A percentile compares a stretch with the other conserved stretches of the same genome.
Conservation (phyloP, 2,113 vertebrate species). For the Herpailurus yagouaroundi region DNA sequence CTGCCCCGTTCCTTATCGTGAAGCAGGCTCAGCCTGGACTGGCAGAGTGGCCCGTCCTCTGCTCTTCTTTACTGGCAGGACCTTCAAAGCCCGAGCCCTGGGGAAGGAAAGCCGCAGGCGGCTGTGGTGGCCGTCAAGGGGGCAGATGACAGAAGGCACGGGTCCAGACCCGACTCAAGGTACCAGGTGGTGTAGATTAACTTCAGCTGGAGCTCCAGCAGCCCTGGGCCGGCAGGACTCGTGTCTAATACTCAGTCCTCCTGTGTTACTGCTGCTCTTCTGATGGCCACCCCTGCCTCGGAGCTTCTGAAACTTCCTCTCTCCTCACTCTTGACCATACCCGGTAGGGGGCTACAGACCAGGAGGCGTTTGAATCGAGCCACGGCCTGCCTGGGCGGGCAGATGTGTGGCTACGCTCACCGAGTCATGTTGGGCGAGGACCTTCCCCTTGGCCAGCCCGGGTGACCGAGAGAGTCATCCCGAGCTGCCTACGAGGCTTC, state of each 20-base stretch:
- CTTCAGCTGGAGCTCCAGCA: background rate
- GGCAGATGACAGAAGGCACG: background rate
- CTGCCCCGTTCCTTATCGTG: background rate
- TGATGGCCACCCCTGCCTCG: background rate
- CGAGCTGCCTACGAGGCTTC: background rate
- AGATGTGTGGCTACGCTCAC: background rate
- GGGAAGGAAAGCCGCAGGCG: background rate
- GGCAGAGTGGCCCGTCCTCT: background rate
- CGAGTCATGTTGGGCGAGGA: background rate
- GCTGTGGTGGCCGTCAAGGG: background rate
- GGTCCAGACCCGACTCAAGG: background rate
- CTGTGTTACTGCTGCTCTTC: background rate
- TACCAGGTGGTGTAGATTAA: background rate
- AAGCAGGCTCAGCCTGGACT: background rate
- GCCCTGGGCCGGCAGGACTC: background rate
- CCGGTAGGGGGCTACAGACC: too few relatives aligned
- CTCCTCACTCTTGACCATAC: background rate
- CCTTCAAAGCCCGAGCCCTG: background rate
- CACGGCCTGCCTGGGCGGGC: background rate
- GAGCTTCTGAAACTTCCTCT: background rate
- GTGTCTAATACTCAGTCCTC: background rate
- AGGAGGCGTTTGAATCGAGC: background rate
- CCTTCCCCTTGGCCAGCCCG: background rate
- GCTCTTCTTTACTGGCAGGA: accelerated
- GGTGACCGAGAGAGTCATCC: background rate